Evolutionary conservation across 2,797 vertebrate species (phyloP).

Genomic region (Lophotriccus pileatus): DNA sequence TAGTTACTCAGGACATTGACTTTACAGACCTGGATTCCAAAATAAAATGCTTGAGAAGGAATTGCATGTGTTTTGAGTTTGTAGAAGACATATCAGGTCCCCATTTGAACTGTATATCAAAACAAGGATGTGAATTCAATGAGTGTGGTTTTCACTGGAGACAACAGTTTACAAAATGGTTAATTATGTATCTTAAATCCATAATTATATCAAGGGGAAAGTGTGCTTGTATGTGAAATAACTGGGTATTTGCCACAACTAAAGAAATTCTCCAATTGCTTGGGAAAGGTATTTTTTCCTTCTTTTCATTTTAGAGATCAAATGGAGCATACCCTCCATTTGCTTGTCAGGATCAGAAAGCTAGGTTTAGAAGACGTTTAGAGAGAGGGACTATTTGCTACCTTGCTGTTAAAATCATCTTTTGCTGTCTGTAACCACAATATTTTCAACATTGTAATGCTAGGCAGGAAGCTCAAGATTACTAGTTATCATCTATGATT

Average conservation of each 20-base stretch:
- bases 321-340: not conserved
- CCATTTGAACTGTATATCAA: not conserved
- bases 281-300: not conserved
- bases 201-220: not conserved
- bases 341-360: not conserved
- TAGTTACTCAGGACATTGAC: not conserved
- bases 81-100: not conserved
- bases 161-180: constrained; percentile 20
- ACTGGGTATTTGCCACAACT: not conserved
- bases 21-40: not conserved
- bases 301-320: not conserved
- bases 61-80: not conserved
- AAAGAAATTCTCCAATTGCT: not conserved
- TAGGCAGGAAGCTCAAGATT: constrained; percentile 44
- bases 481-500: constrained; percentile 6
- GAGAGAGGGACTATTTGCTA: not conserved
- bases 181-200: constrained; percentile 17
- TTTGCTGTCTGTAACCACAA: constrained; percentile 13
- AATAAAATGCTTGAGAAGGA: not conserved
- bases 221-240: not conserved
- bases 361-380: not conserved
- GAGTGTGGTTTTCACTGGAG: not conserved
- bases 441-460: constrained; percentile 25
- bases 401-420: constrained; percentile 12
- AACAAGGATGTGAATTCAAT: not conserved